Conservation (phyloP, 1,140 invertebrate species). For the Melanaphis sacchari region DNA sequence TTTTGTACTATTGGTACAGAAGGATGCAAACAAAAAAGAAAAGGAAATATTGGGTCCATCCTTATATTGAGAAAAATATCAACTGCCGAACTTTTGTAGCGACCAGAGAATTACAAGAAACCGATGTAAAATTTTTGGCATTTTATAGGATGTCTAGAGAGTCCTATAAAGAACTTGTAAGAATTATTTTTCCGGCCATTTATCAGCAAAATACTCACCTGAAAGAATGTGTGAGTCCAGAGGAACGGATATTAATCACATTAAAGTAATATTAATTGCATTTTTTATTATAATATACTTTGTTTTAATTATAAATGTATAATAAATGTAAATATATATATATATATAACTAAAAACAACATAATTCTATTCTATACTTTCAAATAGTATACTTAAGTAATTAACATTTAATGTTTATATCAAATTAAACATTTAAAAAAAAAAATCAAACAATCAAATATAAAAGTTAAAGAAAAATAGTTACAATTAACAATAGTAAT, state of each 20-base stretch:
- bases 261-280: background rate
- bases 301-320: background rate
- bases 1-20: background rate
- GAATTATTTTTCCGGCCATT: constrained; percentile 15
- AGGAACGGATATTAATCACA: constrained; percentile 33
- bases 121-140: background rate
- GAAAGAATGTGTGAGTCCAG: constrained; percentile 4
- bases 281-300: background rate
- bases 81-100: background rate
- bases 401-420: no score
- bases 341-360: background rate
- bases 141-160: constrained; percentile 22
- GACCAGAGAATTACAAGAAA: constrained; percentile 16
- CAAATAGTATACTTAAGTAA: background rate
- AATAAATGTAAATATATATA: no score
- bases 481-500: no score
- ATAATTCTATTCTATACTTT: background rate
- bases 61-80: constrained; percentile 1
- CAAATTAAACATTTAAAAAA: no score
- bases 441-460: no score
- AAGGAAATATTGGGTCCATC: background rate
- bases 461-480: no score
- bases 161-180: background rate
- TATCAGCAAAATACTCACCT: constrained; percentile 6
- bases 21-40: background rate